A percentile compares a stretch with the other conserved stretches of the same genome.
Evolutionary conservation across 2,888 invertebrate genomes (phyloP).

Genomic region (Platycheirus albimanus): DNA sequence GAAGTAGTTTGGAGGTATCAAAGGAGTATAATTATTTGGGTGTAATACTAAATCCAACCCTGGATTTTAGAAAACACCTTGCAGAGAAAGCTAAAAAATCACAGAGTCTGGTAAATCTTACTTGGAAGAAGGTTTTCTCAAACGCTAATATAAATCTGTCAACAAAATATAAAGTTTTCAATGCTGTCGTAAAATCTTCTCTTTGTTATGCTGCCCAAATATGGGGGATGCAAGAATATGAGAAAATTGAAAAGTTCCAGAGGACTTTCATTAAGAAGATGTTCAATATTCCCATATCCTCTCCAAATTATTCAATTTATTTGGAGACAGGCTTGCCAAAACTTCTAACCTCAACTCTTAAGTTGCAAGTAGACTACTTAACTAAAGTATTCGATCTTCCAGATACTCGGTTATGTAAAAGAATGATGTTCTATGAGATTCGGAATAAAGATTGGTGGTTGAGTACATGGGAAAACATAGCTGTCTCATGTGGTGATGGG

Average conservation of each 20-base stretch:
- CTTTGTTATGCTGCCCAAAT: not conserved
- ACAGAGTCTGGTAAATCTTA: not conserved
- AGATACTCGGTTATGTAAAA: not conserved
- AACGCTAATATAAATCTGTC: not conserved
- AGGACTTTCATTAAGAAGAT: constrained; percentile 13
- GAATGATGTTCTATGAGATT: not conserved
- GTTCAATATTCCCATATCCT: not conserved
- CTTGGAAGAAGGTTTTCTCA: not conserved
- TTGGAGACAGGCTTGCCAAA: constrained; percentile 6
- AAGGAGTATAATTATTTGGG: not conserved
- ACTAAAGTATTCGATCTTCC: not conserved
- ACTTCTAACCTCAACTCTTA: not conserved
- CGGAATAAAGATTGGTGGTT: constrained; percentile 5
- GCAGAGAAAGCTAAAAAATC: not conserved
- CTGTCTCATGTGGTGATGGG: no score
- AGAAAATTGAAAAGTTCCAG: not conserved
- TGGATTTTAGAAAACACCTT: not conserved
- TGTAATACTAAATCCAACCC: not conserved
- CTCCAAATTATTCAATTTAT: constrained; percentile 3
- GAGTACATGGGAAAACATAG: no score
- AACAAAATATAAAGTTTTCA: not conserved
- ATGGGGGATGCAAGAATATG: not conserved
- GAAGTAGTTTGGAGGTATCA: not conserved
- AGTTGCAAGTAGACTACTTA: not conserved
- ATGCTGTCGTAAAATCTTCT: not conserved